Base-by-base conservation (phyloP, 2,797 vertebrate genomes). In the Tauraco hartlaubi region DNA sequence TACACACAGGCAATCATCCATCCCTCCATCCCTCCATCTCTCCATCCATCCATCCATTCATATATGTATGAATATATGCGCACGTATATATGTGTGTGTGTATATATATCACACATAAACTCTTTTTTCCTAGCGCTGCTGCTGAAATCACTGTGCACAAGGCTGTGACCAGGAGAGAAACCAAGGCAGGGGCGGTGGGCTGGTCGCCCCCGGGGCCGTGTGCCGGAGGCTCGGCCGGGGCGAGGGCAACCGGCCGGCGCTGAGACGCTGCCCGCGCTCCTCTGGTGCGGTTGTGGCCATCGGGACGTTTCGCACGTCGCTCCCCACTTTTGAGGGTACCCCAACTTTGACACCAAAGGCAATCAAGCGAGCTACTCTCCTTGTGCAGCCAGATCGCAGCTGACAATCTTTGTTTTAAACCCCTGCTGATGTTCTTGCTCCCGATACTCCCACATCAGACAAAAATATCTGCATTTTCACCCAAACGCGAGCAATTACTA, bases 401-500 rank as follows among this genome's bases (percentile, higher is more conserved):
- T 94, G 96, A 94, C 91, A 37, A 96, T 78, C 92, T 94, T 97
- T 95, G 95, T 97, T 92, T 96, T 92, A 96, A 97, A 85, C 94
- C 94, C 96, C 96, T 79, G 95, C 94, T 97, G 96, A 85, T 96
- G 73, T 63, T 88, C 92, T 82, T 95, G 87, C 95, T 93, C 88
- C 88, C 86, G 6, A 85, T 96, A 91, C 93, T 95, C 93, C 88
- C 94, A 88, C 96, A 83, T 89, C 51, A 89, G 91, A 93, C 90
- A 94, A 93, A 96, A 96, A 96, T 96, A 92, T 94, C 92, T 96
- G 96, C 97, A 96, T 97, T 97, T 97, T 97, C 95, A 94, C 96
- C 95, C 96, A 94, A 91, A 96, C 96, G 97, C 68, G 96, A 93
- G 96, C 94, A 96, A 98, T 98, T 98, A 96, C 98, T 98, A 98